Evolutionary conservation across 2,888 invertebrate species (phyloP).

Genomic region (Oxystoma pomonae): DNA sequence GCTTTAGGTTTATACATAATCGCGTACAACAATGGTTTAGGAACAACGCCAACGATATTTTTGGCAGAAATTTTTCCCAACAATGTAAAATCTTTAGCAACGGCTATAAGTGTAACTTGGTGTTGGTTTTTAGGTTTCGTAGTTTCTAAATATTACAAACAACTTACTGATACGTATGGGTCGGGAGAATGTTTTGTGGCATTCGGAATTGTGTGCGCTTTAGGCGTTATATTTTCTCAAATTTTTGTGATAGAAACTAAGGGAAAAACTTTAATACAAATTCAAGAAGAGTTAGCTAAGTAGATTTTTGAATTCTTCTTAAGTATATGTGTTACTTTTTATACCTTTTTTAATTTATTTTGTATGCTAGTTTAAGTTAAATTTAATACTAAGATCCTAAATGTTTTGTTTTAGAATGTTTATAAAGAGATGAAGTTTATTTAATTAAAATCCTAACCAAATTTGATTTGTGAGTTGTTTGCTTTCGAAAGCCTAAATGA

Average conservation of each 20-base stretch:
- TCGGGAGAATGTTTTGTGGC: slow-evolving; percentile 66
- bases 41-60: slow-evolving; percentile 76
- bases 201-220: slow-evolving; percentile 58
- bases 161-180: slow-evolving; percentile 42
- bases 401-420: too few species aligned
- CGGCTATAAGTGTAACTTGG: slow-evolving; percentile 69
- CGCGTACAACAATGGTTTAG: slow-evolving; percentile 70
- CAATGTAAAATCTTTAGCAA: slow-evolving; percentile 69
- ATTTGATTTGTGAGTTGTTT: too few species aligned
- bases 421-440: too few species aligned
- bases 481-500: too few species aligned
- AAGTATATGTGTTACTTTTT: slow-evolving; percentile 10
- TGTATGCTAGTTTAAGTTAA: too few species aligned
- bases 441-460: too few species aligned
- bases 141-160: not conserved
- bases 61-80: slow-evolving; percentile 78
- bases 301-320: slow-evolving; percentile 8
- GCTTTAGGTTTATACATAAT: slow-evolving; percentile 68
- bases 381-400: too few species aligned
- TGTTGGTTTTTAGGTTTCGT: slow-evolving; percentile 70
- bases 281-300: not conserved
- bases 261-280: slow-evolving; percentile 63
- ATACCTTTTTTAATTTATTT: too few species aligned
- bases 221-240: slow-evolving; percentile 66
- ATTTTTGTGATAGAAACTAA: slow-evolving; percentile 82